Conservation (phyloP, 2,888 invertebrate species). For the Seladonia tumulorum region DNA sequence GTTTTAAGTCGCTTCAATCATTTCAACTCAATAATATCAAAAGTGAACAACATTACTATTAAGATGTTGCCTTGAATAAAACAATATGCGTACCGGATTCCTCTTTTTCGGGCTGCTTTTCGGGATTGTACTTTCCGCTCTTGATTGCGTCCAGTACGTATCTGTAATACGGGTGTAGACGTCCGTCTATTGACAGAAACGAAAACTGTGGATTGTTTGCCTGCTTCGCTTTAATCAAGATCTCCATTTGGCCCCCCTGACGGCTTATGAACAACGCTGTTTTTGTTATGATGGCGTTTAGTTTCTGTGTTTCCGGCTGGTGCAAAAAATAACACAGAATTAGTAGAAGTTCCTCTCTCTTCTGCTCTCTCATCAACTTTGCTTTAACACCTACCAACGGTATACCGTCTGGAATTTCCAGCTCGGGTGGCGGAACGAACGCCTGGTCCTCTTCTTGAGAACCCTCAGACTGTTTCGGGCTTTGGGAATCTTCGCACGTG, state of each 20-base stretch:
- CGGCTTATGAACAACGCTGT: constrained; percentile 94
- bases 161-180: constrained; percentile 95
- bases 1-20: constrained; percentile 77
- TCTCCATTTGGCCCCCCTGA: constrained; percentile 99
- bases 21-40: constrained; percentile 76
- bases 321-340: constrained; percentile 30
- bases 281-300: constrained; percentile 97
- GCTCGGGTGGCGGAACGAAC: constrained; percentile 89
- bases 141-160: constrained; percentile 90
- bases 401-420: constrained; percentile 92
- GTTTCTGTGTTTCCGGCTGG: constrained; percentile 94
- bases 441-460: constrained; percentile 89
- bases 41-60: constrained; percentile 70
- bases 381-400: constrained; percentile 86
- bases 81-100: constrained; percentile 81
- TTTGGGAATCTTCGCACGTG: constrained; percentile 82
- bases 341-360: neutral
- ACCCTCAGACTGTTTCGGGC: constrained; percentile 83
- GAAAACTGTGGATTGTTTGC: constrained; percentile 96
- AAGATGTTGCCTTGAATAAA: constrained; percentile 69
- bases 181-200: constrained; percentile 94
- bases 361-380: neutral
- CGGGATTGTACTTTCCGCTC: constrained; percentile 87
- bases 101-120: constrained; percentile 83
- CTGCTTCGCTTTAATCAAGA: constrained; percentile 98